phyloP scores from a whole-genome alignment of 2,113 vertebrate genomes.

The Lota lota region DNA sequence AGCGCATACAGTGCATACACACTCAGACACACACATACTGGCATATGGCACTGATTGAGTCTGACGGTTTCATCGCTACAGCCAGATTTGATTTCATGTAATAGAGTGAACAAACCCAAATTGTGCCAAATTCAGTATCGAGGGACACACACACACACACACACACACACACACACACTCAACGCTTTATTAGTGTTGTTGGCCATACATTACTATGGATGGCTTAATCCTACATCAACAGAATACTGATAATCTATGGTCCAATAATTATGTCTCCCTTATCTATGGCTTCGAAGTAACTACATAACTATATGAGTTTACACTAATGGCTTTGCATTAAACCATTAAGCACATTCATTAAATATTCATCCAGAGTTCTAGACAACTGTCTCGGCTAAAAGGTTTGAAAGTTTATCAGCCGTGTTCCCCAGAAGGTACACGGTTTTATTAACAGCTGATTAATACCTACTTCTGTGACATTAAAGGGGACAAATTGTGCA shows the following conservation, averaged over 20 bases:
- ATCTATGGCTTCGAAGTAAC: too few relatives aligned
- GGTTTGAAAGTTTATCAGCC: background rate
- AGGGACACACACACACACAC: conserved; percentile 11
- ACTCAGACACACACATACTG: conserved; percentile 24
- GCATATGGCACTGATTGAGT: conserved; percentile 9
- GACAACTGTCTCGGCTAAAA: background rate
- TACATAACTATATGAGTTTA: too few relatives aligned
- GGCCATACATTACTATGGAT: too few relatives aligned
- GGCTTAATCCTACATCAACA: too few relatives aligned
- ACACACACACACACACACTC: conserved; percentile 1
- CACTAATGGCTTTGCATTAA: too few relatives aligned
- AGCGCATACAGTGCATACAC: conserved; percentile 3
- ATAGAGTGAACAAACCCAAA: conserved; percentile 20
- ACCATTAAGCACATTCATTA: background rate
- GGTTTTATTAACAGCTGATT: too few relatives aligned
- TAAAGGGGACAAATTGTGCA: too few relatives aligned
- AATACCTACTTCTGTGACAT: too few relatives aligned
- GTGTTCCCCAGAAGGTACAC: too few relatives aligned
- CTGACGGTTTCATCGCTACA: conserved; percentile 34
- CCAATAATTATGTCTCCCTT: too few relatives aligned
- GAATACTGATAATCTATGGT: too few relatives aligned
- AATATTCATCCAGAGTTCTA: background rate
- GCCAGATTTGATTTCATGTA: conserved; percentile 44
- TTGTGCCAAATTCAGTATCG: conserved; percentile 27
- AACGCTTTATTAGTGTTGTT: too few relatives aligned